phyloP scores from a whole-genome alignment of 2,797 vertebrate species.

The Sternarchorhynchus goeldii region DNA sequence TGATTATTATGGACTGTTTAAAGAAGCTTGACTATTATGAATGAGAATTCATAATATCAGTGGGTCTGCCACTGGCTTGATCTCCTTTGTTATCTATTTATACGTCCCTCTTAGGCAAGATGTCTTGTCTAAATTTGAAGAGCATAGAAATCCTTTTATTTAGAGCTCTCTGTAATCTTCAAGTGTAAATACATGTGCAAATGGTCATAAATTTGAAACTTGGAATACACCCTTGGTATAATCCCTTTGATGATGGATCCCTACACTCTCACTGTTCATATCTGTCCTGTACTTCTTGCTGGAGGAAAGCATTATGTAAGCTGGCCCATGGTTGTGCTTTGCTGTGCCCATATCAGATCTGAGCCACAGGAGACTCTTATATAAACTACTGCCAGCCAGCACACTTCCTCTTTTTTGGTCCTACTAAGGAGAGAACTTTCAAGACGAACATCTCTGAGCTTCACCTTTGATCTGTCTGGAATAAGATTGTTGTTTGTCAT shows the following conservation, averaged over 20 bases:
- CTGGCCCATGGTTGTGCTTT: constrained; percentile 4
- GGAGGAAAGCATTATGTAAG: constrained; percentile 24
- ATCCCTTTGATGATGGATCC: constrained; percentile 23
- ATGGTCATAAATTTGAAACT: constrained; percentile 7
- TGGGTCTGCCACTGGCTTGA: not conserved
- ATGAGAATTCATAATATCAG: not conserved
- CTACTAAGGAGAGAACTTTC: constrained; percentile 12
- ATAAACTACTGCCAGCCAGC: constrained; percentile 20
- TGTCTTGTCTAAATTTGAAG: constrained; percentile 18
- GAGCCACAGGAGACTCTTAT: constrained; percentile 10
- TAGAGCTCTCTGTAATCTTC: constrained; percentile 19
- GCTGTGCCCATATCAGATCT: constrained; percentile 27
- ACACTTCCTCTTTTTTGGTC: constrained; percentile 13
- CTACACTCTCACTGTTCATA: constrained; percentile 12
- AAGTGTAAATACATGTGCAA: constrained; percentile 20
- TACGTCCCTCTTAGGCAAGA: constrained; percentile 9
- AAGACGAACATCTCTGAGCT: not conserved
- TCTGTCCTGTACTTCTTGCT: constrained; percentile 1
- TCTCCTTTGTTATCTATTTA: constrained; percentile 10
- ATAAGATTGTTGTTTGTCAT: not conserved
- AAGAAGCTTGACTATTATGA: constrained; percentile 1
- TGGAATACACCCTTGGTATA: not conserved
- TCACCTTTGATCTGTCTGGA: constrained; percentile 25
- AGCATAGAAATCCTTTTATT: constrained; percentile 21
- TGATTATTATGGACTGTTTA: not conserved